Percentiles rank a stretch among this genome's conserved stretches.
Conservation (phyloP, 2,888 invertebrate genomes). For the Zygothrica quintamaculata region DNA sequence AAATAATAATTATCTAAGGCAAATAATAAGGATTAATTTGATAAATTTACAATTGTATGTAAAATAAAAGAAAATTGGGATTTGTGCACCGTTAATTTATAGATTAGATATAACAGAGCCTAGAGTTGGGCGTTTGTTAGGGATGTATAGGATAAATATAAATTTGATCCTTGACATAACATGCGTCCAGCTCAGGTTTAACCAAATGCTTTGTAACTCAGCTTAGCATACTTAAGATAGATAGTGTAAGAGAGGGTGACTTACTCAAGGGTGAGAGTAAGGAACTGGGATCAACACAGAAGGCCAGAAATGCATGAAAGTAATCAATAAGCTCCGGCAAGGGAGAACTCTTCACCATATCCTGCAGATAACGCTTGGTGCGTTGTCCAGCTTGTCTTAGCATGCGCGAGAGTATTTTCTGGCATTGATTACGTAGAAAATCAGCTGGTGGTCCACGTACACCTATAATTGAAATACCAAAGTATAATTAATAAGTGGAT, state of each 20-base stretch:
- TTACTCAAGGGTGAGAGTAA: conserved; percentile 94
- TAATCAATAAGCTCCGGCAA: conserved; percentile 95
- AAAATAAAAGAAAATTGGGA: too few relatives aligned
- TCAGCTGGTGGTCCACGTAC: conserved; percentile 94
- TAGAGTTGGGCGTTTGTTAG: neutral
- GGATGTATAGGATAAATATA: too few relatives aligned
- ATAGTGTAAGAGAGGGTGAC: conserved; percentile 72
- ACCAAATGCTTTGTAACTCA: neutral
- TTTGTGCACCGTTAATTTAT: conserved; percentile 48
- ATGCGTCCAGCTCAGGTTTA: neutral
- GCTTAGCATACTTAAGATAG: conserved; percentile 2
- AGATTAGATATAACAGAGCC: conserved; percentile 13
- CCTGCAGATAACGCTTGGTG: conserved; percentile 86
- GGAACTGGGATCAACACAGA: conserved; percentile 95
- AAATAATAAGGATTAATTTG: conserved; percentile 4
- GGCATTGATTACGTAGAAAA: conserved; percentile 94
- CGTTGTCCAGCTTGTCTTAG: conserved; percentile 87
- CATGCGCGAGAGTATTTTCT: conserved; percentile 90
- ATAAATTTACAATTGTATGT: too few relatives aligned
- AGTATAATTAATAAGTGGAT: neutral
- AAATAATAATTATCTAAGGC: too few relatives aligned
- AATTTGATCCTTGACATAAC: too few relatives aligned
- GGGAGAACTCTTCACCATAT: conserved; percentile 91
- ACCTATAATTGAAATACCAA: conserved; percentile 80
- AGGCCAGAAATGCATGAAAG: conserved; percentile 97